Percentiles rank a stretch among this genome's conserved stretches.
These are phyloP conservation scores for Erethizon dorsatum DNA, from an alignment of 2,797 vertebrate species.

Conservation along the genomic window DNA sequence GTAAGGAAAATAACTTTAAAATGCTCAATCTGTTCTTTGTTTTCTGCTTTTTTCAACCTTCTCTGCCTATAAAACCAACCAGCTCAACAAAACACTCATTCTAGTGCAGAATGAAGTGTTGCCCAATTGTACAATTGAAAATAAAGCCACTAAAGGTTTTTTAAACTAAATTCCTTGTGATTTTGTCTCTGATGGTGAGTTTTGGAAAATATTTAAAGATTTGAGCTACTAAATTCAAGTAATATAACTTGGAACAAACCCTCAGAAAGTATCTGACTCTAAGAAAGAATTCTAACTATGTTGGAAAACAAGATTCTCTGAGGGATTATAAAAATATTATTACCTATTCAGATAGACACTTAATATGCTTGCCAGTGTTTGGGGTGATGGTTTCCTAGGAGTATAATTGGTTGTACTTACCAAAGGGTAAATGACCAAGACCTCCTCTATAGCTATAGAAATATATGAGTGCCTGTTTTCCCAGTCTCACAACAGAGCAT, in stretches of 20 bases:
- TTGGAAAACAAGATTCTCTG: background rate
- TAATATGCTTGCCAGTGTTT: background rate
- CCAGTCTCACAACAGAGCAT: background rate
- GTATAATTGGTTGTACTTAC: background rate
- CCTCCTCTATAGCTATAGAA: background rate
- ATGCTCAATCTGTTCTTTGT: background rate
- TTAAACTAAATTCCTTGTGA: background rate
- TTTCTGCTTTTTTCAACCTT: background rate
- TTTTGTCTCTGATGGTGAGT: background rate
- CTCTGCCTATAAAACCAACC: background rate
- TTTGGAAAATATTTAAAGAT: conserved; percentile 36
- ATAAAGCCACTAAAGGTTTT: background rate
- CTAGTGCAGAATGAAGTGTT: background rate
- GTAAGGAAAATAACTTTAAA: background rate
- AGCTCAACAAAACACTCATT: background rate
- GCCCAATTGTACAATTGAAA: background rate
- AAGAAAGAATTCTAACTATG: background rate
- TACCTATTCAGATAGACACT: background rate
- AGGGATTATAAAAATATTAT: background rate
- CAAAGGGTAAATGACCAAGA: background rate
- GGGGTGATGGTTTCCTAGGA: background rate
- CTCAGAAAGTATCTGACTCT: background rate
- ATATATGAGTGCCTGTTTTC: background rate
- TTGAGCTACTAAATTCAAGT: background rate
- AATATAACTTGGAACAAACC: background rate